These are phyloP conservation scores for Micronisus gabar DNA, from an alignment of 2,113 vertebrate genomes.

Conservation along the genomic window DNA sequence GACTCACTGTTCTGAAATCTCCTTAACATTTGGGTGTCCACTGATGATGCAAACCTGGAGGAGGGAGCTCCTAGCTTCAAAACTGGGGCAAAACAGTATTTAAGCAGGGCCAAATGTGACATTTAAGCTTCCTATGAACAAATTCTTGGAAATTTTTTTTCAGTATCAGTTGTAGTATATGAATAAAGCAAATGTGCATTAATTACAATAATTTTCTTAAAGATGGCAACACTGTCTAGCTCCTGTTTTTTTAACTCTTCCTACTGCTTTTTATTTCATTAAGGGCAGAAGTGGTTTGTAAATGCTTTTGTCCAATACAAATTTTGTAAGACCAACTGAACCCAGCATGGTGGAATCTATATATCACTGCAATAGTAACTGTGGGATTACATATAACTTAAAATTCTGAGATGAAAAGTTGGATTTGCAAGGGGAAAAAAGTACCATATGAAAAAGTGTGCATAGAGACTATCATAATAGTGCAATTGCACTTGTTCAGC, in stretches of 20 bases:
- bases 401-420: neutral
- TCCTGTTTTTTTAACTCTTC: neutral
- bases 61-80: neutral
- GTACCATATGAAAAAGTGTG: neutral
- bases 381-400: neutral
- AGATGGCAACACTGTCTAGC: neutral
- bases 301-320: neutral
- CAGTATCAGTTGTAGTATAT: neutral
- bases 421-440: neutral
- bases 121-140: neutral
- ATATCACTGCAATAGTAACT: neutral
- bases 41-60: neutral
- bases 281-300: neutral
- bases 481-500: neutral
- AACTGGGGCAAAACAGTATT: neutral
- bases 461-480: neutral
- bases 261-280: neutral
- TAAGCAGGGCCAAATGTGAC: neutral
- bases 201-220: neutral
- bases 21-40: neutral
- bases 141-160: neutral
- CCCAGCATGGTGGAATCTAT: neutral
- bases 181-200: neutral
- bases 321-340: neutral
- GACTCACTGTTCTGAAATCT: neutral